A percentile compares a stretch with the other conserved stretches of the same genome.
These are phyloP conservation scores for Tauraco erythrolophus DNA, from an alignment of 2,113 vertebrate genomes.

Conservation along the genomic window DNA sequence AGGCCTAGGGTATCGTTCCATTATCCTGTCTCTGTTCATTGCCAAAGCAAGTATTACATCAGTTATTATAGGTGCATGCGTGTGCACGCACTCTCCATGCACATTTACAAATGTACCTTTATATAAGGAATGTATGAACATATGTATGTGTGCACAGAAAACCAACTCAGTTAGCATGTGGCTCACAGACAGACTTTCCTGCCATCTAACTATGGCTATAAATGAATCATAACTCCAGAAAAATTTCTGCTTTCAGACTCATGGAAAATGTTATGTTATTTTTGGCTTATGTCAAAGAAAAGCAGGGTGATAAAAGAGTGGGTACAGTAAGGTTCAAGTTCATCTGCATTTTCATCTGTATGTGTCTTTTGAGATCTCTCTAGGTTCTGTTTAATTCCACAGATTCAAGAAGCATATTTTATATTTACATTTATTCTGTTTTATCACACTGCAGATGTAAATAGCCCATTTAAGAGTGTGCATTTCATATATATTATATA, in stretches of 20 bases:
- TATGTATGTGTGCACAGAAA: not conserved
- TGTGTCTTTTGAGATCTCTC: not conserved
- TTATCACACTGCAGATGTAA: not conserved
- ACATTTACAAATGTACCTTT: not conserved
- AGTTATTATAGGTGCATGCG: not conserved
- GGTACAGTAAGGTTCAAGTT: not conserved
- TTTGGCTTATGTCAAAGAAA: not conserved
- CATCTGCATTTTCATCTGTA: not conserved
- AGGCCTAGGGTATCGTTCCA: not conserved
- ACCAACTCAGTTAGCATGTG: not conserved
- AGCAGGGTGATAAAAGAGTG: not conserved
- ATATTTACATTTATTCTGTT: not conserved
- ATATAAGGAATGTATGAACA: not conserved
- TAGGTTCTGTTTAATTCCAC: not conserved
- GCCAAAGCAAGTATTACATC: conserved; percentile 8
- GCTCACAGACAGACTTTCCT: conserved; percentile 22
- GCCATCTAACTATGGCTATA: not conserved
- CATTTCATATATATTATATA: not conserved
- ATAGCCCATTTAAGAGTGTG: not conserved
- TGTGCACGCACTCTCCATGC: not conserved
- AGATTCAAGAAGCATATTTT: not conserved
- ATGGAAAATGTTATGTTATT: not conserved
- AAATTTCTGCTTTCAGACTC: not conserved
- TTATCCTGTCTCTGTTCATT: not conserved
- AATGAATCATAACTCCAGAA: conserved; percentile 22